These are phyloP conservation scores for Drosophila pruinosa DNA, from an alignment of 1,140 invertebrate species.

Conservation along the genomic window DNA sequence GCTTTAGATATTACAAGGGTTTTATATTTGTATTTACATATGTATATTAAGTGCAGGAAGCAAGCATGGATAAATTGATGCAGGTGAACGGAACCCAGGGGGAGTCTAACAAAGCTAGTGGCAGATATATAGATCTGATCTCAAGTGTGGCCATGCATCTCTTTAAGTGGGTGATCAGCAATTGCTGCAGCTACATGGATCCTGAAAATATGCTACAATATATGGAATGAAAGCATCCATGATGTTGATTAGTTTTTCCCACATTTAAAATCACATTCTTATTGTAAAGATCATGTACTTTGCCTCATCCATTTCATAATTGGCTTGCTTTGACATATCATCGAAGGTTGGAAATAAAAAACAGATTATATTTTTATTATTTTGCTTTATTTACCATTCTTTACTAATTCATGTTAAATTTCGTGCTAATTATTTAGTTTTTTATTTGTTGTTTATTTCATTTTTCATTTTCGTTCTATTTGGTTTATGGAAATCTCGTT, in stretches of 20 bases:
- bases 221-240: neutral
- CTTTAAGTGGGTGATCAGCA: slow-evolving; percentile 16
- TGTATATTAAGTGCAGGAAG: no score
- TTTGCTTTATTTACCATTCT: slow-evolving; percentile 25
- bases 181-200: slow-evolving; percentile 21
- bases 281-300: no score
- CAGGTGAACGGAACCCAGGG: neutral
- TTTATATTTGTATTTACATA: no score
- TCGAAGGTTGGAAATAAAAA: slow-evolving; percentile 1
- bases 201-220: slow-evolving; percentile 15
- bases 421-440: slow-evolving; percentile 45
- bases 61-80: neutral
- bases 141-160: neutral
- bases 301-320: no score
- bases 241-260: no score
- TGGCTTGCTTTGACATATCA: no score
- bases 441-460: slow-evolving; percentile 4
- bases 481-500: slow-evolving; percentile 22
- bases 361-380: slow-evolving; percentile 5
- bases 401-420: slow-evolving; percentile 39
- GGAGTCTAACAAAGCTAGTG: neutral
- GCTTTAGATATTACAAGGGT: no score
- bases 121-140: neutral
- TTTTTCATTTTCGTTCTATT: slow-evolving; percentile 19
- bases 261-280: neutral